Percentiles rank a stretch among this genome's conserved stretches.
These are phyloP conservation scores for Acridotheres tristis DNA, from an alignment of 2,797 vertebrate species.

Conservation along the genomic window DNA sequence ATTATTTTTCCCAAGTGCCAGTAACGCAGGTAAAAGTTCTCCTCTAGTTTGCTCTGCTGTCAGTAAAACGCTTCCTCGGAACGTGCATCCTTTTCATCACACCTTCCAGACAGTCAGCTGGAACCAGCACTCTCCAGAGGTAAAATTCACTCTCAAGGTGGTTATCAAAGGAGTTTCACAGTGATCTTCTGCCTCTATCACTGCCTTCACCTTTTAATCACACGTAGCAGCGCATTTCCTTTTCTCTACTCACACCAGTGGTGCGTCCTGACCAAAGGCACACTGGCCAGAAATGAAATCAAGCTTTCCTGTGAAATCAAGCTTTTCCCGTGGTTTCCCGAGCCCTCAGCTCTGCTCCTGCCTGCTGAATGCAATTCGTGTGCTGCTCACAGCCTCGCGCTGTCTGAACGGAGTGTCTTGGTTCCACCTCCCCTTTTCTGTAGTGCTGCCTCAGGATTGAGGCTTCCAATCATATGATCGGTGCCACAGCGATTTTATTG, in stretches of 20 bases:
- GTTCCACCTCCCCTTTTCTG: conserved; percentile 62
- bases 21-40: conserved; percentile 32
- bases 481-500: conserved; percentile 16
- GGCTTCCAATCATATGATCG: conserved; percentile 58
- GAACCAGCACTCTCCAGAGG: neutral
- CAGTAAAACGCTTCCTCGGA: neutral
- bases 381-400: conserved; percentile 54
- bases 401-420: conserved; percentile 40
- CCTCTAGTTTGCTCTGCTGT: conserved; percentile 26
- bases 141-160: neutral
- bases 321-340: neutral
- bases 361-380: conserved; percentile 1
- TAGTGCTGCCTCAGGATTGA: conserved; percentile 60
- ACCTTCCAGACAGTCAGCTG: neutral
- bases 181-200: neutral
- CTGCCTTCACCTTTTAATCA: neutral
- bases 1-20: neutral
- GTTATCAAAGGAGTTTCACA: neutral
- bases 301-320: neutral
- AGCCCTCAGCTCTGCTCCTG: conserved; percentile 1
- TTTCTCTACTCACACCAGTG: neutral
- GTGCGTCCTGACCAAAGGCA: neutral
- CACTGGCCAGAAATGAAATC: neutral
- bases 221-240: neutral
- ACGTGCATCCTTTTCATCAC: neutral